Conservation (phyloP, 2,888 invertebrate species). For the Stegana nigrithorax region DNA sequence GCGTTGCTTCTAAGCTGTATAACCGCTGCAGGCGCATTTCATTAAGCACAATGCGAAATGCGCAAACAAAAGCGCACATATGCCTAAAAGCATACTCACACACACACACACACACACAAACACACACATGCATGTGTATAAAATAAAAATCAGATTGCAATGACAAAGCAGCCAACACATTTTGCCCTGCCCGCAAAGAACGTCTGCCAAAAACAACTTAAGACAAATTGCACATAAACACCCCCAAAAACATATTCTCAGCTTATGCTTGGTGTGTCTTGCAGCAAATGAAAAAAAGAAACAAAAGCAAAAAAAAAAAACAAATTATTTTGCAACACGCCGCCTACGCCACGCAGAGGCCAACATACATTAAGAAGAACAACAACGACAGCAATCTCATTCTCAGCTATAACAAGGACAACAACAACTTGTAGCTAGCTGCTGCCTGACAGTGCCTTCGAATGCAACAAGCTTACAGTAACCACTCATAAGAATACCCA, state of each 20-base stretch:
- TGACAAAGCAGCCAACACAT: too few species aligned
- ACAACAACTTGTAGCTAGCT: conserved; percentile 9
- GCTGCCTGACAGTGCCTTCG: background rate
- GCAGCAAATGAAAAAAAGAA: too few species aligned
- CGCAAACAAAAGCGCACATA: background rate
- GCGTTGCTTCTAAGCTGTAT: background rate
- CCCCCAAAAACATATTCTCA: conserved; percentile 1
- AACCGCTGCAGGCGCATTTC: background rate
- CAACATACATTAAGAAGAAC: too few species aligned
- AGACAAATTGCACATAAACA: conserved; percentile 15
- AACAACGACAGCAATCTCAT: too few species aligned
- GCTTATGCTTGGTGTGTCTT: background rate
- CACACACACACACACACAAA: too few species aligned
- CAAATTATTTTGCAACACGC: background rate
- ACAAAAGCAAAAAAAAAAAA: background rate
- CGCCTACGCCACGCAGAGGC: too few species aligned
- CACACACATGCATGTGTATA: too few species aligned
- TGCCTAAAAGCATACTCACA: background rate
- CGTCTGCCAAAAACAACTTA: conserved; percentile 6
- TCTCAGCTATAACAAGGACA: background rate
- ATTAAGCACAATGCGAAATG: background rate
- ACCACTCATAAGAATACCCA: conserved; percentile 11
- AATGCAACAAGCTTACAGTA: conserved; percentile 5
- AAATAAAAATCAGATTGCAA: background rate
- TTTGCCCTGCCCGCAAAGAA: too few species aligned